These are phyloP conservation scores for Caenorhabditis sp. DNA, from an alignment of 2,888 invertebrate genomes.

Conservation along the genomic window DNA sequence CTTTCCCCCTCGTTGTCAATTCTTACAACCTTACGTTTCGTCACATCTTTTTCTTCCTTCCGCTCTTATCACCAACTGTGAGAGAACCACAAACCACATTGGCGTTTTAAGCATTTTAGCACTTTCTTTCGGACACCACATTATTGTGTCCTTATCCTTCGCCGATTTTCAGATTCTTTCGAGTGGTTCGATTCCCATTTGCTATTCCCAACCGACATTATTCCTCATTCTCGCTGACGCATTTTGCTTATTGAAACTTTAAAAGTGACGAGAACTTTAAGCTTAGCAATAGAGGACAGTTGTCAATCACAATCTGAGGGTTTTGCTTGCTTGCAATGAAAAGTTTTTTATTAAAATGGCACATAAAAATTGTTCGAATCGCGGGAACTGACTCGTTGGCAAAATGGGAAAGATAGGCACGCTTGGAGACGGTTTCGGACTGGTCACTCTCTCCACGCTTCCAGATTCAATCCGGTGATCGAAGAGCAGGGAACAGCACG, in stretches of 20 bases:
- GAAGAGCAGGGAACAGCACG: conserved; percentile 70
- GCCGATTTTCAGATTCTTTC: not conserved
- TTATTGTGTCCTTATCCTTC: not conserved
- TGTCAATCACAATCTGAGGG: conserved; percentile 15
- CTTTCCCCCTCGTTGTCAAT: not conserved
- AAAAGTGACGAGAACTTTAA: not conserved
- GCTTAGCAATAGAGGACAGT: conserved; percentile 11
- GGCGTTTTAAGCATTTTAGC: not conserved
- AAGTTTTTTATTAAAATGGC: conserved; percentile 43
- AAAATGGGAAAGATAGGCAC: not conserved
- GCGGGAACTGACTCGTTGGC: conserved; percentile 5
- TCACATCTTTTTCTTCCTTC: conserved; percentile 1
- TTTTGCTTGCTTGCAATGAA: not conserved
- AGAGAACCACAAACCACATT: conserved; percentile 2
- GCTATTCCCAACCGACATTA: not conserved
- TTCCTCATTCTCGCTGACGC: not conserved
- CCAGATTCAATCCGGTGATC: conserved; percentile 70
- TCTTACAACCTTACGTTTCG: not conserved
- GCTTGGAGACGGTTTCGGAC: not conserved
- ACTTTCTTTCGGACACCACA: not conserved
- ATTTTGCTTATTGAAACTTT: not conserved
- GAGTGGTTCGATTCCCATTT: not conserved
- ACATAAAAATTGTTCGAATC: conserved; percentile 22
- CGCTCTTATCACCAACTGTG: conserved; percentile 2
- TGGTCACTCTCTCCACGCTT: conserved; percentile 68